Base-by-base conservation (phyloP, 2,113 vertebrate genomes). In the Clarias batrachus region DNA sequence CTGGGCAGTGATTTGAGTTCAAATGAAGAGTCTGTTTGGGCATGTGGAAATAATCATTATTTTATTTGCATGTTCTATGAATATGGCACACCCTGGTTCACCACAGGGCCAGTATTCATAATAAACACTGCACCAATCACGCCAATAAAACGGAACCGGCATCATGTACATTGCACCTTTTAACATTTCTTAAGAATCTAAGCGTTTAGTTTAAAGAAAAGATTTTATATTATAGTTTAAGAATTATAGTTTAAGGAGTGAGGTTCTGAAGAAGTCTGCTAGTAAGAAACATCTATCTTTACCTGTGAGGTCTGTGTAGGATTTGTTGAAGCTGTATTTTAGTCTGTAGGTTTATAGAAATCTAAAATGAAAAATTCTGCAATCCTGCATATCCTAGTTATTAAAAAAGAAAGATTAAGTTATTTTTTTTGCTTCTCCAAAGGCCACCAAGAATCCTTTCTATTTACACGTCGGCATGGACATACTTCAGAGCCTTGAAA, bases 391-490 rank as follows among this genome's bases (percentile, higher is more conserved):
- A 71, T 0, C 27, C 12, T 8, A 33, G 68, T 71, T 37, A 71
- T 19, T 71, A 21, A 71, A 71, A 37, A 16, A 27, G 12, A 37
- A 54, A 52, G 21, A 25, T 25, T n/a, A n/a, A n/a, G n/a, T n/a
- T n/a, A n/a, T n/a, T 13, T 16, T 5, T 25, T 78, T 8, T 25
- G 1, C 1, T 89, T 83, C 11, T 11, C 59, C 7, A 37, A 89
- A 99, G 98, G 98, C 98, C 52, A 99, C 98, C 91, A 99, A 98
- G 96, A 99, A 99, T 91, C 98, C 98, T 4, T 99, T 99, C 94
- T 99, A 99, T 94, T 94, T 99, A 83, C 98, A 99, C 41, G 98
- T 99, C 74, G 98, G 98, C 90, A 98, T 98, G 98, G 97, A 99
- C 91, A 99, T 99, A 91, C 96, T 99, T 81, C 96, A 97, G 94